Base-by-base conservation (phyloP, 2,113 vertebrate species). In the Eurypyga helias region DNA sequence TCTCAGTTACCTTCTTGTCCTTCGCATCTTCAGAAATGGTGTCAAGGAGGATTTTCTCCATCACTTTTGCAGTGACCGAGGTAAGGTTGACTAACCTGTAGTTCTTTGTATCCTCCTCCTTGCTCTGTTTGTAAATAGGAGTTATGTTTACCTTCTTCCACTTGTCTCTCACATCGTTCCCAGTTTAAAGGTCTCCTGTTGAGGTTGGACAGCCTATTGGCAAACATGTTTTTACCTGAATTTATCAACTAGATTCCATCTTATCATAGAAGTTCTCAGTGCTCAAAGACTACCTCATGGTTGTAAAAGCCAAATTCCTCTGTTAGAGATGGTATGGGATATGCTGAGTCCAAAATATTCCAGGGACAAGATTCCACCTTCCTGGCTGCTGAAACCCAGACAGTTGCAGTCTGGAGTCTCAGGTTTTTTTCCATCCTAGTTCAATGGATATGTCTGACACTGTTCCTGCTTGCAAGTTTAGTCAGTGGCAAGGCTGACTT, bases 151-250 rank as follows among this genome's bases (percentile, higher is more conserved):
- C 16, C 41, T 83, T 76, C 10, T 90, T 77, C 34, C 7, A 25
- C 7, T 45, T 58, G 43, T 36, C 28, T 79, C 16, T 4, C 11
- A 77, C 26, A 38, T 52, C 0, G 0, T 54, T 76, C 19, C 11
- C 33, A 24, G 13, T 65, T 69, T 65, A 51, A 78, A 49, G 12
- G 19, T 67, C 33, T 61, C 19, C 13, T 69, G 38, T 67, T 29
- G 41, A 57, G 7, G 25, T 17, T 65, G 58, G 49, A 57, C 43
- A 57, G 4, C 9, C 10, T 29, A 25, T n/a, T 41, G 8, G 4
- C 24, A 80, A 79, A 80, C 15, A 34, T 34, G 5, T 5, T 64
- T 88, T 48, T 49, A 48, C 19, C n/a, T 88, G 10, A 45, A 7
- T 46, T 79, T 36, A 41, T n/a, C 16, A n/a, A 12, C 14, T 64